phyloP scores from a whole-genome alignment of 2,797 vertebrate genomes.

The Todus mexicanus region DNA sequence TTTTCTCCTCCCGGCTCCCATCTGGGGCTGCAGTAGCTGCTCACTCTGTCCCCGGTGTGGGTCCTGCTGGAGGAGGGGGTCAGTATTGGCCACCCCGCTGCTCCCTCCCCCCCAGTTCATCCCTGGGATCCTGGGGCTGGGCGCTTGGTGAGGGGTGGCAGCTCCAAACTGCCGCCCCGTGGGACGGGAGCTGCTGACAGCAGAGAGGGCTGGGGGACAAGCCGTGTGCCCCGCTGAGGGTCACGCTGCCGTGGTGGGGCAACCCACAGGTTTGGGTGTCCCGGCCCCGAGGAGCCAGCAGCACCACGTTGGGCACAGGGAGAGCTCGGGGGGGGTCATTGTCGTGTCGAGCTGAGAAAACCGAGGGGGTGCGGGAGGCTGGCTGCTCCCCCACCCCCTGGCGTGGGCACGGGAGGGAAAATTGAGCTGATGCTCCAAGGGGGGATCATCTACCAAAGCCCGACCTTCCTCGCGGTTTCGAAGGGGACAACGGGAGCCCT shows the following conservation, averaged over 20 bases:
- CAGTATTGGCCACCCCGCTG: fast-evolving
- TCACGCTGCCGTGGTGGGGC: not conserved
- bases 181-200: too few relatives aligned
- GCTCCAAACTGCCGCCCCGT: too few relatives aligned
- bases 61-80: not conserved
- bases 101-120: not conserved
- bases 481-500: not conserved
- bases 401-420: not conserved
- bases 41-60: not conserved
- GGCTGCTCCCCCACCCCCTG: not conserved
- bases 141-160: not conserved
- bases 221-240: not conserved
- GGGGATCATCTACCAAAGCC: not conserved
- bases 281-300: not conserved
- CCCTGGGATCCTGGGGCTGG: not conserved
- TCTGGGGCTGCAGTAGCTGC: fast-evolving
- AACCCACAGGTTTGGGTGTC: not conserved
- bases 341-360: not conserved
- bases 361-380: not conserved
- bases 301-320: fast-evolving
- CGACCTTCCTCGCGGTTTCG: fast-evolving
- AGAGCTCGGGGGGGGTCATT: not conserved
- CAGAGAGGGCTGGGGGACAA: not conserved
- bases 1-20: not conserved
- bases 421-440: not conserved